Conservation (phyloP, 37 sponge, comb jelly and placozoan genomes). For the Lycopodina hypogea region DNA sequence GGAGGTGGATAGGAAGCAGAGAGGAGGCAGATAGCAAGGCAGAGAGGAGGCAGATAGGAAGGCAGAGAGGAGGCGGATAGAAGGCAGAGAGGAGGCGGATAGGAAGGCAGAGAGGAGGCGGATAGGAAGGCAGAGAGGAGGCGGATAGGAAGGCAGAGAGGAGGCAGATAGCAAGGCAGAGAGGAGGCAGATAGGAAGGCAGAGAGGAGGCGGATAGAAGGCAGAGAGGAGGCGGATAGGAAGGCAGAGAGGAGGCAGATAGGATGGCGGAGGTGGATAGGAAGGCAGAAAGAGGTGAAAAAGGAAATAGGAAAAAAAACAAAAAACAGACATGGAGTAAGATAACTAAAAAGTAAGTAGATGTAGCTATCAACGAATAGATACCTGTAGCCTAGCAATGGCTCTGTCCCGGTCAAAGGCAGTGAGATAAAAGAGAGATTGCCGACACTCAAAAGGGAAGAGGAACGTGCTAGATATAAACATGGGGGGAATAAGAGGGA, state of each 20-base stretch:
- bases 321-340: too few species aligned
- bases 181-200: too few species aligned
- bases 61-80: neutral
- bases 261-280: neutral
- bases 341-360: neutral
- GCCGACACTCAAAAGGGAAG: conserved; percentile 87
- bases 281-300: neutral
- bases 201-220: too few species aligned
- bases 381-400: conserved; percentile 79
- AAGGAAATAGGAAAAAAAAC: neutral
- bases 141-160: too few species aligned
- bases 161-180: too few species aligned
- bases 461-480: conserved; percentile 72
- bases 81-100: too few species aligned
- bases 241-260: neutral
- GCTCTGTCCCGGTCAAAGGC: conserved; percentile 95
- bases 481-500: neutral
- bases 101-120: too few species aligned
- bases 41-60: neutral
- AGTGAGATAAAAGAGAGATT: conserved; percentile 74
- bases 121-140: too few species aligned
- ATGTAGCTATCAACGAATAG: neutral
- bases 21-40: neutral
- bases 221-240: too few species aligned
- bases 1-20: too few species aligned